phyloP scores from a whole-genome alignment of 2,888 invertebrate species.

The Agonopterix arenella region DNA sequence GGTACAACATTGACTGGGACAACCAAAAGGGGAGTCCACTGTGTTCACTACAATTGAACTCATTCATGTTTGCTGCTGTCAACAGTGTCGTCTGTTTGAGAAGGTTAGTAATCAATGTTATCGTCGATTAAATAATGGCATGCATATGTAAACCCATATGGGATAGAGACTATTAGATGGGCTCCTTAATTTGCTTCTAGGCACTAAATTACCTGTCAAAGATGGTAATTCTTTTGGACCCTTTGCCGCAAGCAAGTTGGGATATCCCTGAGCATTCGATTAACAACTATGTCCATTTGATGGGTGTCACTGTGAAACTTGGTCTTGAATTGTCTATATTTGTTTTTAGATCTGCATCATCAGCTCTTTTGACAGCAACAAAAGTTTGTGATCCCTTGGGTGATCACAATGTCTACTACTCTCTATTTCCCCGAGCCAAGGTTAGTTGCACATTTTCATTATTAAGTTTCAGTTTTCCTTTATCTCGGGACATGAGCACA shows the following conservation, averaged over 20 bases:
- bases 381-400: slow-evolving; percentile 67
- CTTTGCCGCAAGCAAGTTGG: no score
- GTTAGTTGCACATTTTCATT: slow-evolving; percentile 20
- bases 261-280: no score
- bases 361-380: slow-evolving; percentile 40
- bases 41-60: slow-evolving; percentile 91
- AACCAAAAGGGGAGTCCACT: slow-evolving; percentile 82
- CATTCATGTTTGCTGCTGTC: slow-evolving; percentile 94
- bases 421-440: slow-evolving; percentile 51
- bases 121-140: no score
- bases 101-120: slow-evolving; percentile 49
- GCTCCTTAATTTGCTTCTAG: no score
- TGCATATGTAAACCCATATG: no score
- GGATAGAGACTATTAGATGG: no score
- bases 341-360: slow-evolving; percentile 45
- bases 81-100: slow-evolving; percentile 90
- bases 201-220: no score
- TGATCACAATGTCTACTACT: slow-evolving; percentile 57
- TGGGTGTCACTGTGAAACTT: no score
- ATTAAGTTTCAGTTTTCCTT: no score
- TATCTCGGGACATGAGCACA: no score
- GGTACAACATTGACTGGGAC: slow-evolving; percentile 82
- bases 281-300: no score
- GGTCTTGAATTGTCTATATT: neutral
- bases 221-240: no score